phyloP scores from a whole-genome alignment of 2,113 vertebrate genomes.

The Xyrauchen texanus region DNA sequence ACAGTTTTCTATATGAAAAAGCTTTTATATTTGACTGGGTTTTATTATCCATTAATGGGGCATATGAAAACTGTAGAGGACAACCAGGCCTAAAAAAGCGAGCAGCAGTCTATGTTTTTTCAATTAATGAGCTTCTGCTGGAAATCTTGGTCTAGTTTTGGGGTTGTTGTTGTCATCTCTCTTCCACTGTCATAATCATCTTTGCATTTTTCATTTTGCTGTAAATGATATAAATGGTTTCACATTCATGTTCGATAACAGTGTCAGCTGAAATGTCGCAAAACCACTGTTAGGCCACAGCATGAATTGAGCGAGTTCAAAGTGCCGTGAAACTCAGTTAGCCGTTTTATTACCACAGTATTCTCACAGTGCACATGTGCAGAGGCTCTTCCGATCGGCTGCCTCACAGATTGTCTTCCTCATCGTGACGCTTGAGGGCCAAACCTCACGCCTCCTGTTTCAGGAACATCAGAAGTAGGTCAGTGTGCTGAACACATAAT shows the following conservation, averaged over 20 bases:
- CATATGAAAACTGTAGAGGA: no score
- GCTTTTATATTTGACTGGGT: no score
- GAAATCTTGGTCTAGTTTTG: no score
- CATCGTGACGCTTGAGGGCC: conserved; percentile 9
- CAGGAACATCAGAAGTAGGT: conserved; percentile 28
- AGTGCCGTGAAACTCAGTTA: background rate
- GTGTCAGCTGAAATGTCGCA: background rate
- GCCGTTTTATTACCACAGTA: background rate
- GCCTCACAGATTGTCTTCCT: conserved; percentile 61
- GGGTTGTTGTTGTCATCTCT: no score
- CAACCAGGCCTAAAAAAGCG: no score
- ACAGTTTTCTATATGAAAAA: no score
- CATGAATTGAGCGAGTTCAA: background rate
- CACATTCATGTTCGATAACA: background rate
- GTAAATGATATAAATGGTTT: no score
- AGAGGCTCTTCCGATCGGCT: conserved; percentile 63
- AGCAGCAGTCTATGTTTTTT: no score
- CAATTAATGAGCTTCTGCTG: no score
- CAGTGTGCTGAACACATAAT: conserved; percentile 1
- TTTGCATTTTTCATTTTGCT: no score
- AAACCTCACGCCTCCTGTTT: conserved; percentile 27
- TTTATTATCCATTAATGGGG: no score
- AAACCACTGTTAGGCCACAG: background rate
- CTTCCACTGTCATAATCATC: no score
- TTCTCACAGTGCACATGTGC: conserved; percentile 47